Evolutionary conservation across 2,113 vertebrate genomes (phyloP).

Genomic region (Rynchops niger): DNA sequence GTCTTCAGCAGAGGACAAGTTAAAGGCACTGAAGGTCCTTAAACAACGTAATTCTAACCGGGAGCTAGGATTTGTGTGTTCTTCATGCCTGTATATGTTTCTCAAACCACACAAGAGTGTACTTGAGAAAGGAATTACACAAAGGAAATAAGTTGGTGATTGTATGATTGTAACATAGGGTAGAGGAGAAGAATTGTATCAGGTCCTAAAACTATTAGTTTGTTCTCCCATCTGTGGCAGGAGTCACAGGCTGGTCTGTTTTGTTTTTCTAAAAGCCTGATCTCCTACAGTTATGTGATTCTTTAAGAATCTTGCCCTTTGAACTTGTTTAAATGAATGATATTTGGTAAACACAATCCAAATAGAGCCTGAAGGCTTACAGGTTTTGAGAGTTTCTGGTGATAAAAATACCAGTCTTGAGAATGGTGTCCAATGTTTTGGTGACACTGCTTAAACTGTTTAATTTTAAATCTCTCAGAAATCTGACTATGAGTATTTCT

Average conservation of each 20-base stretch:
- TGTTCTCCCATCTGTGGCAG: not conserved
- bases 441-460: not conserved
- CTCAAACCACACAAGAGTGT: not conserved
- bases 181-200: not conserved
- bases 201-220: not conserved
- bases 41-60: not conserved
- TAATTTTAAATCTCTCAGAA: not conserved
- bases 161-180: not conserved
- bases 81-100: not conserved
- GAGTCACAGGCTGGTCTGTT: not conserved
- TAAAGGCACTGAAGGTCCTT: conserved; percentile 82
- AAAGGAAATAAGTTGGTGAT: not conserved
- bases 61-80: not conserved
- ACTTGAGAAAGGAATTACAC: not conserved
- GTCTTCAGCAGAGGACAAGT: conserved; percentile 61
- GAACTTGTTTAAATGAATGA: not conserved
- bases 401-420: not conserved
- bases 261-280: not conserved
- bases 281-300: not conserved
- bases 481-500: not conserved
- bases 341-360: not conserved
- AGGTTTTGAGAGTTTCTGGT: not conserved
- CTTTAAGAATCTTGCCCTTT: not conserved
- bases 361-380: not conserved
- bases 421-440: not conserved